Evolutionary conservation across 2,113 vertebrate genomes (phyloP).

Genomic region (Chloropsis hardwickii): DNA sequence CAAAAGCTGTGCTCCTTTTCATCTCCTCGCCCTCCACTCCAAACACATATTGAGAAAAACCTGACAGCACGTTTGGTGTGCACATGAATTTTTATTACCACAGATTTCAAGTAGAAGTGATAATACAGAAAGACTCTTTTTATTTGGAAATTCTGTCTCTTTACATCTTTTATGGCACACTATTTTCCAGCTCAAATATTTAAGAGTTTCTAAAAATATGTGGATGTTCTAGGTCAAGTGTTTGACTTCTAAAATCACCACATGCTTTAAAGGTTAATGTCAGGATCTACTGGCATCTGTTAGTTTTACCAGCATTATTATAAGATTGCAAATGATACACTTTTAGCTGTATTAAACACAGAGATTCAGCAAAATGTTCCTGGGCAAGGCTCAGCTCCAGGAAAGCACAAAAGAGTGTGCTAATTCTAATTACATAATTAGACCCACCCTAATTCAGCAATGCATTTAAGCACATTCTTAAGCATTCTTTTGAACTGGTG

Average conservation of each 20-base stretch:
- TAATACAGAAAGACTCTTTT: neutral
- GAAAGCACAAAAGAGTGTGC: neutral
- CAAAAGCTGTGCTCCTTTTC: neutral
- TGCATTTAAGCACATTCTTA: conserved; percentile 6
- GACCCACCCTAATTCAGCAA: conserved; percentile 23
- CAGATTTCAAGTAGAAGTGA: neutral
- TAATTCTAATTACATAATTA: conserved; percentile 37
- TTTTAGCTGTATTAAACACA: neutral
- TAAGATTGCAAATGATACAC: neutral
- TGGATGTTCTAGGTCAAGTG: neutral
- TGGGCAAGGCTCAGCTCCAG: neutral
- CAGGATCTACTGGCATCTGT: neutral
- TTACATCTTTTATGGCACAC: neutral
- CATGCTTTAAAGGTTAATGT: neutral
- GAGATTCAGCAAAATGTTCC: neutral
- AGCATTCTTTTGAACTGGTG: neutral
- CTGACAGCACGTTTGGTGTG: neutral
- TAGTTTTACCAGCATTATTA: neutral
- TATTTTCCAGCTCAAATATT: conserved; percentile 8
- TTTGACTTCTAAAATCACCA: neutral
- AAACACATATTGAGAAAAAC: neutral
- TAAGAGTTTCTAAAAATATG: neutral
- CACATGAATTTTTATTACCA: neutral
- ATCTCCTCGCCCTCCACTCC: neutral
- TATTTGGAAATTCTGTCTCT: neutral